These are phyloP conservation scores for Xiphophorus maculatus DNA, from an alignment of 2,113 vertebrate species.

Conservation along the genomic window DNA sequence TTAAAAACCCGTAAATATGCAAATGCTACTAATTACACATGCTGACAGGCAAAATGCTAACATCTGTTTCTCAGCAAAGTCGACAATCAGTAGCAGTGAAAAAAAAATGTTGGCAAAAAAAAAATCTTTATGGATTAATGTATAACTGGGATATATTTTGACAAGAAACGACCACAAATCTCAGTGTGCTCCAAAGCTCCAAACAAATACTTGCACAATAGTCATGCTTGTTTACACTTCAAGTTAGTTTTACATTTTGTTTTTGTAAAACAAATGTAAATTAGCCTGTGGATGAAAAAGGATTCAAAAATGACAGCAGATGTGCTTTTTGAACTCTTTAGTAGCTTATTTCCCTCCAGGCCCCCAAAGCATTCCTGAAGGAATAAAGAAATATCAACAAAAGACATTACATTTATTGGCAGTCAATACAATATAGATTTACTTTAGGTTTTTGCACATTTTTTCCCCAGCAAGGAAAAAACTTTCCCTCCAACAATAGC, in stretches of 20 bases:
- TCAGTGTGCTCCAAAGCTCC: slow-evolving; percentile 56
- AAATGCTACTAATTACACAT: slow-evolving; percentile 83
- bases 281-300: not conserved
- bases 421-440: not conserved
- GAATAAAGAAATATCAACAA: not conserved
- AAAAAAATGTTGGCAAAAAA: slow-evolving; percentile 64
- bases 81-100: slow-evolving; percentile 63
- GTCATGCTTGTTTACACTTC: slow-evolving; percentile 56
- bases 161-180: slow-evolving; percentile 73
- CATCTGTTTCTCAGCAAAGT: slow-evolving; percentile 80
- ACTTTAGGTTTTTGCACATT: too few relatives aligned
- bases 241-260: slow-evolving; percentile 47
- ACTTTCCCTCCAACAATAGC: too few relatives aligned
- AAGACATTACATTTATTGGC: not conserved
- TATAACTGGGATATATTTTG: slow-evolving; percentile 73
- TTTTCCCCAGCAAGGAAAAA: too few relatives aligned
- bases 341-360: too few relatives aligned
- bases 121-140: slow-evolving; percentile 61
- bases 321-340: not conserved
- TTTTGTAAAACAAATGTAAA: slow-evolving; percentile 38
- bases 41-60: slow-evolving; percentile 81
- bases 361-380: not conserved
- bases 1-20: slow-evolving; percentile 74
- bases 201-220: slow-evolving; percentile 72
- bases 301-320: not conserved